A percentile compares a stretch with the other conserved stretches of the same genome.
Evolutionary conservation across 2,797 vertebrate genomes (phyloP).

Genomic region (Pseudotriccus pelzelni): DNA sequence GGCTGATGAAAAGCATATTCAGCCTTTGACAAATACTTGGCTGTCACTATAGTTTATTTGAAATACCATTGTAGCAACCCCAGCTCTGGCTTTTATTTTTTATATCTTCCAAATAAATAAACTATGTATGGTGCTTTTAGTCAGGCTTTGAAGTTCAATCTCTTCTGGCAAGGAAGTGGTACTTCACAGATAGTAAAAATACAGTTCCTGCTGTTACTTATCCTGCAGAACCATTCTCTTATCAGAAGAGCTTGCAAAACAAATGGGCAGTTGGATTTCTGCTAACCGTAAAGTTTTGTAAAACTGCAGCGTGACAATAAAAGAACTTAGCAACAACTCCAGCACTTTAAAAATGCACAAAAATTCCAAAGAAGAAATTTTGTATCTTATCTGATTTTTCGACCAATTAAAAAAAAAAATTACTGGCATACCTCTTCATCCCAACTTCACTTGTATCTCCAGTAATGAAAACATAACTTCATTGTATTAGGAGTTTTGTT

Average conservation of each 20-base stretch:
- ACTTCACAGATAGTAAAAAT: conserved; percentile 71
- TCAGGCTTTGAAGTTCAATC: conserved; percentile 71
- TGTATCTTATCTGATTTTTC: background rate
- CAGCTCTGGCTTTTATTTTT: conserved; percentile 57
- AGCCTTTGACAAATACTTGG: conserved; percentile 43
- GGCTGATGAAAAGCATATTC: conserved; percentile 46
- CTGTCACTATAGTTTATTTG: conserved; percentile 52
- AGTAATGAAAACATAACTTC: background rate
- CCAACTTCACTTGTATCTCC: background rate
- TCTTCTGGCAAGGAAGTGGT: conserved; percentile 55
- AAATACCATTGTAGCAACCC: conserved; percentile 40
- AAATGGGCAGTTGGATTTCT: conserved; percentile 33
- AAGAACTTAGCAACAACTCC: background rate
- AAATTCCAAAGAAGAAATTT: background rate
- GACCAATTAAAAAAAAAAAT: background rate
- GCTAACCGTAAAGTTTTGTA: conserved; percentile 31
- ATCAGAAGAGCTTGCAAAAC: conserved; percentile 41
- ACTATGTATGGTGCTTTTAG: conserved; percentile 57
- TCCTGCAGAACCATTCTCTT: conserved; percentile 44
- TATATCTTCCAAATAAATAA: conserved; percentile 65
- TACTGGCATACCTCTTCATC: background rate
- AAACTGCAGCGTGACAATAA: background rate
- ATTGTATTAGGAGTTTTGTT: background rate
- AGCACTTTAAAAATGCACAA: background rate
- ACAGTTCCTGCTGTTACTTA: conserved; percentile 55